Evolutionary conservation across 2,888 invertebrate species (phyloP), one percentile per base, ranked within the genome.

Genomic region (Sipha maydis): DNA sequence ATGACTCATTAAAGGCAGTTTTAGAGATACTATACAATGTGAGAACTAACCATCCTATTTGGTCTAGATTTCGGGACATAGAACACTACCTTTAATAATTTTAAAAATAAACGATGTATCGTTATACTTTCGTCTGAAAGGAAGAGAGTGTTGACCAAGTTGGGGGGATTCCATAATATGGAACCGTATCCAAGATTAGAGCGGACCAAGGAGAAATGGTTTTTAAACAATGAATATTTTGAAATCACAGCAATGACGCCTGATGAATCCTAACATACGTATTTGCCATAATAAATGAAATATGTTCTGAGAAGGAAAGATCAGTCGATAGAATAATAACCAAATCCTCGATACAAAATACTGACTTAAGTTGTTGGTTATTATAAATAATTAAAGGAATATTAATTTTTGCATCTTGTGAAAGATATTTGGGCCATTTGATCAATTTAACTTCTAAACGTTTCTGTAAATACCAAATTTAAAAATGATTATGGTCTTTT

Each of bases 361-460:
- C 61, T 14, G 14, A 34, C 9, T 71, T n/a, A 71, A 83, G 41
- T 34, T n/a, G 25, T 41, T 48, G 1, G 28, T 11, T 19, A 83
- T 83, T 28, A 25, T 56, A 7, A 28, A 38, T 76, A 61, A 61
- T 31, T 61, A 25, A 21, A 76, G 0, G 4, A n/a, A 76, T 76
- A 21, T 48, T 17, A 17, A 31, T 31, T 75, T 75, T 56, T 61
- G 76, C 8, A n/a, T 54, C n/a, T 56, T 11, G 75, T 75, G 7
- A 85, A 85, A 17, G 85, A 76, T 61, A 85, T 76, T 34, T 31
- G 8, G 3, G 31, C 61, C 76, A 61, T 76, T 85, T 61, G 34
- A 28, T 21, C 1, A 61, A n/a, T 34, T 85, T 76, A 17, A 85
- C 14, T 11, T 38, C 28, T 61, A 76, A 75, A 38, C 21, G 19